Evolutionary conservation across 2,113 vertebrate genomes (phyloP), one percentile per base, ranked within the genome.

Genomic region (Motacilla tschutschensis): DNA sequence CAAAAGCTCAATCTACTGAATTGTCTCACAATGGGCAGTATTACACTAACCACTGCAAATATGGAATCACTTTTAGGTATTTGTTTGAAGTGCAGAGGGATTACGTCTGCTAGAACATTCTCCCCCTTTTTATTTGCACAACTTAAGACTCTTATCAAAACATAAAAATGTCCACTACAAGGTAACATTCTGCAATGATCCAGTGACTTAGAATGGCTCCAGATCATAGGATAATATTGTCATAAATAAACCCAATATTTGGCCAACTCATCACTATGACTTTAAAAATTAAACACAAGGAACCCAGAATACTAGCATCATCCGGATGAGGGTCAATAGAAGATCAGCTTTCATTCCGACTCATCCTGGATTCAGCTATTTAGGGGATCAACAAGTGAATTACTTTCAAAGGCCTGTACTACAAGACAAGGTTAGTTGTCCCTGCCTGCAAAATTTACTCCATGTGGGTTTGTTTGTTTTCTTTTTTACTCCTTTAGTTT

Each of bases 241-340:
- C n/a, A 76, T 29, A 54, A 44, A 41, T 50, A 92, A 79, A 90
- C 24, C 19, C 20, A 53, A 26, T 28, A 21, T 26, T 41, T 63
- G 33, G 12, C 35, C 24, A 58, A 75, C 26, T 46, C 24, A 65
- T 50, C n/a, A 69, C 25, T 35, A 8, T 22, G 35, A 64, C 20
- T 81, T 91, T 65, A 83, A 75, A 79, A 86, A 83, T 16, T 8
- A 79, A 91, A 82, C 41, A 44, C 5, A 80, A 83, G 29, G 54
- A 83, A 83, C 12, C 15, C 57, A 58, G 26, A 80, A 85, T 17
- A 62, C 14, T 14, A 59, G 20, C 69, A 59, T 63, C 33, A 75
- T 59, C 55, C 38, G 65, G 33, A 78, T 31, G 16, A 24, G 10
- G 5, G 20, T 41, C 50, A 84, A 43, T 0, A 72, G 35, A 87